Base-by-base conservation (phyloP, 2,797 vertebrate genomes). In the Bradypodion pumilum region DNA sequence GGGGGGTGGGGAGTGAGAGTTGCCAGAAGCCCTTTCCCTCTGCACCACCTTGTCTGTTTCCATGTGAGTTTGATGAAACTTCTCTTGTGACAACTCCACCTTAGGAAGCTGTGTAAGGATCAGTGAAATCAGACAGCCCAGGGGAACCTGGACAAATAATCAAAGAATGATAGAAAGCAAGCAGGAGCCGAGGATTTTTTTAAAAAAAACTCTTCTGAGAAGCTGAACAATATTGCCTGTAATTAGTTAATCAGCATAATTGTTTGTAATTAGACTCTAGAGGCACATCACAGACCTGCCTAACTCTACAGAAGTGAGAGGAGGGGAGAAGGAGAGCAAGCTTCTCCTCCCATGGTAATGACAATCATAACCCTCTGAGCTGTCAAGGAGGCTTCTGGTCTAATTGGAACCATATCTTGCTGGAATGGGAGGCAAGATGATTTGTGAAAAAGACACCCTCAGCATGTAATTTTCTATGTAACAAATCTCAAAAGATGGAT, bases 211-310 rank as follows among this genome's bases (percentile, higher is more conserved):
- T 91, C 91, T 93, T 91, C 91, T 92, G 91, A 92, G 90, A 89
- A 93, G 91, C 84, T 92, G 89, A 75, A 74, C 88, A 75, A 93
- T 92, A 91, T 91, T 93, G 93, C 87, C 92, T 95, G 89, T 89
- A 95, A 95, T 95, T 92, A 92, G 93, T 87, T 92, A 90, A 94
- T 94, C 92, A 91, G 89, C 56, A 81, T 94, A 95, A 96, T 95
- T 95, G 92, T 92, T 94, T 94, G 89, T 95, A 95, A 95, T 93
- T 93, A 89, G 92, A 86, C 93, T 94, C 91, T 85, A 90, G 91
- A 92, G 94, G 92, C 92, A 91, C 87, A 88, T 90, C 90, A 86
- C 72, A 81, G 87, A 82, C 85, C 59, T 68, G 82, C 44, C 82
- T 27, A 74, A 78, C 62, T 80, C 85, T 78, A 56, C 84, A 63